Base-by-base conservation (phyloP, 23 tunicate species). In the Ascidia mentula region DNA sequence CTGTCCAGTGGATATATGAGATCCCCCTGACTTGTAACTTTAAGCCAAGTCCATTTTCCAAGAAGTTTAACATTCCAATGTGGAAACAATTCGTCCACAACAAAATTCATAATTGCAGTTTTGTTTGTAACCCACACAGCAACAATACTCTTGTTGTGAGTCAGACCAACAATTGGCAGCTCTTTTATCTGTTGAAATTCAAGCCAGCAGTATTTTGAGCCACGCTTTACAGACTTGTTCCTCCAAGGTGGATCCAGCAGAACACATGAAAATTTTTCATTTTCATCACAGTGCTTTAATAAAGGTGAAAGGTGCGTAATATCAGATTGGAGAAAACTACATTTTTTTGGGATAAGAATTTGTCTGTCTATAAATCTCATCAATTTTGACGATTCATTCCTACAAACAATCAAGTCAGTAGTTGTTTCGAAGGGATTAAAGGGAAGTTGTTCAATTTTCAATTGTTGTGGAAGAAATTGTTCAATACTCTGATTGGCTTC, bases 171-270 rank as follows among this genome's bases (percentile, higher is more conserved):
- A 0, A 93, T 30, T 0, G 98, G 98, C 18, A 87, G 24, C 20
- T 40, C 12, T 26, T 28, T 45, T 36, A 75, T 83, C 13, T 88
- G 73, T 4, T 80, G 80, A 71, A 88, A 80, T 20, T 85, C 34
- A 28, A 93, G 72, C 81, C 94, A 83, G 18, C 40, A 2, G 61
- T 93, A 93, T 69, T 84, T 88, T 70, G 59, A 74, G 18, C 98
- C 92, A 31, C 98, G 78, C 80, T 84, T 84, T 5, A 80, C 98
- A 26, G 98, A 93, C 72, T 93, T 93, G 61, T 93, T 93, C 65
- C 88, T 85, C 98, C 98, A 93, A 38, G 93, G 98, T 36, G 98
- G 93, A 59, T 93, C 98, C 72, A 88, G 38, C 9, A 93, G 79
- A 40, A 93, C 77, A 69, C 92, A 79, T 45, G 80, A 65, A 81